These are phyloP conservation scores for Watsonalla cultraria DNA, from an alignment of 2,888 invertebrate genomes.

Conservation along the genomic window DNA sequence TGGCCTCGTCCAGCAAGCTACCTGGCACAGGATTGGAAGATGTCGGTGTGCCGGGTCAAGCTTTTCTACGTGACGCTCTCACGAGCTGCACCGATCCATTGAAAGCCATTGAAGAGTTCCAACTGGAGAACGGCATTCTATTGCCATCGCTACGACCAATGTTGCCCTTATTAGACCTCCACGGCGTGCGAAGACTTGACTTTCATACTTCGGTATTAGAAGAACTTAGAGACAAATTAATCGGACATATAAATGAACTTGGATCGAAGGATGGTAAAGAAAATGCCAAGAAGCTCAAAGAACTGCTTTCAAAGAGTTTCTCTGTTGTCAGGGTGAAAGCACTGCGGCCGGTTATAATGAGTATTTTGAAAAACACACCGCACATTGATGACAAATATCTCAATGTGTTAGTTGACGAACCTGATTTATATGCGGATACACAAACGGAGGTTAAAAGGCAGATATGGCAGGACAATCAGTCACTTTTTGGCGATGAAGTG, in stretches of 20 bases:
- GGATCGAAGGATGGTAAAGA: constrained; percentile 85
- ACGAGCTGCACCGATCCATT: constrained; percentile 97
- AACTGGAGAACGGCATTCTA: constrained; percentile 94
- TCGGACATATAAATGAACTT: constrained; percentile 90
- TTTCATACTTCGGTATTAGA: constrained; percentile 97
- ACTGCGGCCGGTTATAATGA: constrained; percentile 95
- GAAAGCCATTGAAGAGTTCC: constrained; percentile 99
- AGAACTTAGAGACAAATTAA: constrained; percentile 82
- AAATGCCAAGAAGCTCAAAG: constrained; percentile 91
- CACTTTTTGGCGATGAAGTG: constrained; percentile 97
- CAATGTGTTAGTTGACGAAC: constrained; percentile 83
- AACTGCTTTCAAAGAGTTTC: constrained; percentile 94
- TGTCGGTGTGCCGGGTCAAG: constrained; percentile 91
- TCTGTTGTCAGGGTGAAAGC: constrained; percentile 94
- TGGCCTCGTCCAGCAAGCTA: constrained; percentile 70
- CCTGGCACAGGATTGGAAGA: constrained; percentile 86
- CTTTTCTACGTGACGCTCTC: constrained; percentile 92
- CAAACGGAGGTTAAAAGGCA: constrained; percentile 98
- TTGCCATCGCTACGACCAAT: constrained; percentile 96
- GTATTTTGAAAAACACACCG: constrained; percentile 93
- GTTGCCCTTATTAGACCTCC: constrained; percentile 95
- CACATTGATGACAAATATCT: constrained; percentile 92
- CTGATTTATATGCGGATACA: constrained; percentile 94
- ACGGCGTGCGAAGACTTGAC: constrained; percentile 94
- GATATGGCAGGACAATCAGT: constrained; percentile 99